Evolutionary conservation across 53 echinoderm and acorn worm genomes (phyloP).

Genomic region (Astropecten irregularis): DNA sequence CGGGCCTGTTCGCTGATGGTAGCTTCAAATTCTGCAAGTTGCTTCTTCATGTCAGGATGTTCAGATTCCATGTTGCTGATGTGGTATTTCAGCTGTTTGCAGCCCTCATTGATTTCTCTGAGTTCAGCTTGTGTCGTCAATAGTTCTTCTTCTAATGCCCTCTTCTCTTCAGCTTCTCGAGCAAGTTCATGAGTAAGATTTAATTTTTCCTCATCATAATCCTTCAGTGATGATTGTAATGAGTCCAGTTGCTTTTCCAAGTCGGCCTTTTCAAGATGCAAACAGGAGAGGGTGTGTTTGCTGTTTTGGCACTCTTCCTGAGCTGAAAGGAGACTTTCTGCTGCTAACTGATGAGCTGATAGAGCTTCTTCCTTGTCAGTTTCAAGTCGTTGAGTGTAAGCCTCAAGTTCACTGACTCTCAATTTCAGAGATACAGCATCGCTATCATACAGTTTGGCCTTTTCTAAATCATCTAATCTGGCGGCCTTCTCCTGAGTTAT

Average conservation of each 20-base stretch:
- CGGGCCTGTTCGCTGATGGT: not conserved
- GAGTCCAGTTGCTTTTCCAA: slow-evolving; percentile 31
- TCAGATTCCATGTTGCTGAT: slow-evolving; percentile 38
- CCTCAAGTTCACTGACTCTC: slow-evolving; percentile 28
- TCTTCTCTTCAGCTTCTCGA: not conserved
- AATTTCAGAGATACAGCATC: slow-evolving; percentile 5
- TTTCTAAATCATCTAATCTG: slow-evolving; percentile 21
- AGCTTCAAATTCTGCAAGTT: slow-evolving; percentile 10
- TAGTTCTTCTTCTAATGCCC: not conserved
- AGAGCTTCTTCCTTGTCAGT: slow-evolving; percentile 39
- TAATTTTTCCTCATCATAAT: slow-evolving; percentile 4
- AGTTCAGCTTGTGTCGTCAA: slow-evolving; percentile 12
- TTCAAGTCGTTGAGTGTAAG: not conserved
- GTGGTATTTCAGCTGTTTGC: slow-evolving; percentile 27
- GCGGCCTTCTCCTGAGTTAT: slow-evolving; percentile 1
- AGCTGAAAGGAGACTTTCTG: not conserved
- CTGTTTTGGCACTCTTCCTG: slow-evolving; percentile 27
- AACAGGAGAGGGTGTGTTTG: not conserved
- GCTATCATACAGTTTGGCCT: slow-evolving; percentile 14
- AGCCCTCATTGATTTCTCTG: slow-evolving; percentile 45
- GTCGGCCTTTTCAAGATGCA: slow-evolving; percentile 5
- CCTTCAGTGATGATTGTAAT: slow-evolving; percentile 1
- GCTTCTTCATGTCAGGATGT: not conserved
- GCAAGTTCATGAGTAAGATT: slow-evolving; percentile 12
- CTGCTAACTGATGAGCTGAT: not conserved